Base-by-base conservation (phyloP, 2,113 vertebrate genomes). In the Trematocara macrostoma region DNA sequence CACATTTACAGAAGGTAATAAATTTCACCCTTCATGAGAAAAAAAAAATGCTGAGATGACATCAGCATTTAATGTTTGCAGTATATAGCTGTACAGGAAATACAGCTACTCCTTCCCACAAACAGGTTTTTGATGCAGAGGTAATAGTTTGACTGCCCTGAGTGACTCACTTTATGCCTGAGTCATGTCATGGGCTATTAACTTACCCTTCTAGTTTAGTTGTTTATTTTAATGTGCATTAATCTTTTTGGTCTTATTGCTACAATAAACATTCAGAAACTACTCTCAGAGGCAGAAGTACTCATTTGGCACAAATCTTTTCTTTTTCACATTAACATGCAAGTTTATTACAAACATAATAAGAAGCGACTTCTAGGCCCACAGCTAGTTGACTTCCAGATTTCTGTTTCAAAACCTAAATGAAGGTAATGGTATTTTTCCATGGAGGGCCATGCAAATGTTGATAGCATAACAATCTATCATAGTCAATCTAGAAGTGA, bases 21-120 rank as follows among this genome's bases (percentile, higher is more conserved):
- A 5, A 29, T 74, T 18, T 49, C 23, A 47, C 23, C 8, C 23
- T 29, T 49, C 69, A 74, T 45, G 4, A 49, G 45, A 18, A 49
- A 49, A 45, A 45, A 51, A 16, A 26, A 45, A 45, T 74, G 23
- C 20, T 29, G 40, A 16, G 23, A 47, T 71, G 20, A 47, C 69
- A 74, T 81, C 69, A 87, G 35, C 29, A 53, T 90, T 91, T 87
- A 87, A 94, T 89, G 82, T 92, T 87, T 90, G 83, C 40, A 14
- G 31, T 3, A 38, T 16, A 18, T 31, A 29, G 69, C 23, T 31
- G 23, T 49, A 31, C 69, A 11, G 82, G 87, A 85, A 83, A 67
- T 78, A 11, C 35, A 57, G 5, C 15, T 8, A 11, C 29, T 56
- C 29, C 8, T 83, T 15, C 42, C n/a, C 42, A 35, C 18, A 42